Evolutionary conservation across 2,888 invertebrate genomes (phyloP).

Genomic region (Chrysolina oricalcia): DNA sequence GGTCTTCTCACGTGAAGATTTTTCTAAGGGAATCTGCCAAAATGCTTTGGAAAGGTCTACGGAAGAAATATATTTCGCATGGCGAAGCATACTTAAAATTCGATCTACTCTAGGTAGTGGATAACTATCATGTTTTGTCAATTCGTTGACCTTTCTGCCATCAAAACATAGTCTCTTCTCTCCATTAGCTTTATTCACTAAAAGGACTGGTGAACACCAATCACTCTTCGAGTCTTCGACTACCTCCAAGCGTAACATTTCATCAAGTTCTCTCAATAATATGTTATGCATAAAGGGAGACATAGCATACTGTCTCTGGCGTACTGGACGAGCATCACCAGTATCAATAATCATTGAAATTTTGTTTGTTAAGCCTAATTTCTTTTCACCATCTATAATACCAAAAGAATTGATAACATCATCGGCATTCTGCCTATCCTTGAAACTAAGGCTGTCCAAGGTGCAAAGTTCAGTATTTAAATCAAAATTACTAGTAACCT

Average conservation of each 20-base stretch:
- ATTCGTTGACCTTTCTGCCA: too few species aligned
- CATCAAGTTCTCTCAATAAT: neutral
- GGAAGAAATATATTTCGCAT: too few species aligned
- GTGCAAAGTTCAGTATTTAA: neutral
- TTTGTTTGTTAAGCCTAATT: neutral
- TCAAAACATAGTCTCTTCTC: neutral
- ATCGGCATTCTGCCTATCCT: neutral
- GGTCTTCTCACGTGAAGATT: too few species aligned
- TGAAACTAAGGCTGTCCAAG: neutral
- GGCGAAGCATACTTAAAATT: too few species aligned
- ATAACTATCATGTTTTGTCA: too few species aligned
- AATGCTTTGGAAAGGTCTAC: too few species aligned
- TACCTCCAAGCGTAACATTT: too few species aligned
- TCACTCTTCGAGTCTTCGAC: too few species aligned
- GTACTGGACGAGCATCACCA: neutral
- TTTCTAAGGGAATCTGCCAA: too few species aligned
- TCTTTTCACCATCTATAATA: neutral
- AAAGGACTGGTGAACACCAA: neutral
- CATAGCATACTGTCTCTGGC: slow-evolving; percentile 7
- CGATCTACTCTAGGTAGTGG: too few species aligned
- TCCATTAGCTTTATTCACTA: neutral
- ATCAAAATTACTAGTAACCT: neutral
- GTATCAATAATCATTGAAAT: neutral
- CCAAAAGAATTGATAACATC: neutral
- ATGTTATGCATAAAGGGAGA: neutral